phyloP scores from a whole-genome alignment of 2,888 invertebrate genomes.

The Lepetodrilus schrolli region DNA sequence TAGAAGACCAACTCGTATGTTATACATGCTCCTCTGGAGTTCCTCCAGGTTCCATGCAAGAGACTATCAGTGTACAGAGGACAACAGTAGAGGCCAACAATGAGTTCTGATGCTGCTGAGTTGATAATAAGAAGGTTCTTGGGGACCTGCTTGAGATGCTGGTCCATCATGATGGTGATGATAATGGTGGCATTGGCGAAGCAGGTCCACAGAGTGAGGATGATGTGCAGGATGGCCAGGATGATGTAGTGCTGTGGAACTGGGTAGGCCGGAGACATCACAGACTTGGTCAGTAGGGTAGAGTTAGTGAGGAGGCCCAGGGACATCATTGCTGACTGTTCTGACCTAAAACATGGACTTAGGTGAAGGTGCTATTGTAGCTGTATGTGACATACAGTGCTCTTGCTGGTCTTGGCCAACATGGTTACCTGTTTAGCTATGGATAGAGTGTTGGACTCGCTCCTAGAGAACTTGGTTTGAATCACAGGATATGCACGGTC shows the following conservation, averaged over 20 bases:
- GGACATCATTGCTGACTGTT: too few relatives aligned
- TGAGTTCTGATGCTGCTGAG: slow-evolving; percentile 37
- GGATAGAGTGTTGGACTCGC: too few relatives aligned
- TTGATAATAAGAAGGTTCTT: slow-evolving; percentile 37
- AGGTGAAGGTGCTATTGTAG: background rate
- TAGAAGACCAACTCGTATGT: slow-evolving; percentile 41
- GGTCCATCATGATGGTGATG: slow-evolving; percentile 35
- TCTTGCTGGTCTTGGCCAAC: too few relatives aligned
- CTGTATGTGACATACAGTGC: too few relatives aligned
- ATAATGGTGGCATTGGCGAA: slow-evolving; percentile 39
- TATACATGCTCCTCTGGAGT: slow-evolving; percentile 32
- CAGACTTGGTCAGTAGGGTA: slow-evolving; percentile 6
- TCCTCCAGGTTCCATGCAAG: slow-evolving; percentile 37
- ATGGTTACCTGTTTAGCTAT: too few relatives aligned
- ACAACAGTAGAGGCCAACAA: slow-evolving; percentile 38
- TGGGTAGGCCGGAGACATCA: slow-evolving; percentile 5
- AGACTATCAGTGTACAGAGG: slow-evolving; percentile 44
- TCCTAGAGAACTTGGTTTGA: too few relatives aligned
- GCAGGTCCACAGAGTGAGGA: slow-evolving; percentile 41
- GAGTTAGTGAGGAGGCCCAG: background rate
- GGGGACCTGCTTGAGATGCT: slow-evolving; percentile 30
- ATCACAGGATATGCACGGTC: too few relatives aligned
- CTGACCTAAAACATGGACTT: background rate
- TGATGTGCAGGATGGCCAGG: slow-evolving; percentile 36
- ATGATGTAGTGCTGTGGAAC: slow-evolving; percentile 31